These are phyloP conservation scores for Entomobrya multifasciata DNA, from an alignment of 2,888 invertebrate genomes.

Conservation along the genomic window DNA sequence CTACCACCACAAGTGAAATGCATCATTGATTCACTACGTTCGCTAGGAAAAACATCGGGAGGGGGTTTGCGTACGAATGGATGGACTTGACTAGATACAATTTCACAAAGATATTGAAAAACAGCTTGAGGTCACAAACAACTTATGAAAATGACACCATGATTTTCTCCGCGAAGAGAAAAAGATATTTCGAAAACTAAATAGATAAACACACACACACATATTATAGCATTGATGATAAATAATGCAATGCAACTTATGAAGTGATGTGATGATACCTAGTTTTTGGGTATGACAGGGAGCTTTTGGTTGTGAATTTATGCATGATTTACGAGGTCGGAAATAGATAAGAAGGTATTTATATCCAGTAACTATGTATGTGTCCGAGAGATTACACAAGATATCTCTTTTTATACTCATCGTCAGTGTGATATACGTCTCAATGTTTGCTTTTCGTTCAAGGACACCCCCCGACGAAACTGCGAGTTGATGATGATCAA, in stretches of 20 bases:
- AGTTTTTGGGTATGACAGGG: too few species aligned
- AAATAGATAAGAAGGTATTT: conserved; percentile 32
- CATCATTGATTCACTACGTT: too few species aligned
- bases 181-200: too few species aligned
- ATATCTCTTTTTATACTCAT: conserved; percentile 8
- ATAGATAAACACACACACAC: too few species aligned
- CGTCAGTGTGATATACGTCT: background rate
- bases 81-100: too few species aligned
- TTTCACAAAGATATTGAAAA: background rate
- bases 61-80: too few species aligned
- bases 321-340: conserved; percentile 52
- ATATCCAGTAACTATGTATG: background rate
- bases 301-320: conserved; percentile 24
- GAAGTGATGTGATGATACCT: too few species aligned
- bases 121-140: conserved; percentile 15
- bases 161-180: too few species aligned
- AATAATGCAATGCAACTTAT: too few species aligned
- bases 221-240: background rate
- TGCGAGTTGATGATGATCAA: conserved; percentile 36
- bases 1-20: too few species aligned
- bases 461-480: conserved; percentile 29
- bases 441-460: conserved; percentile 56
- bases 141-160: background rate
- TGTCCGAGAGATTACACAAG: conserved; percentile 38
- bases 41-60: background rate